Percentiles rank a stretch among this genome's conserved stretches.
These are phyloP conservation scores for Bombyx mandarina DNA, from an alignment of 1,140 invertebrate genomes.

Conservation along the genomic window DNA sequence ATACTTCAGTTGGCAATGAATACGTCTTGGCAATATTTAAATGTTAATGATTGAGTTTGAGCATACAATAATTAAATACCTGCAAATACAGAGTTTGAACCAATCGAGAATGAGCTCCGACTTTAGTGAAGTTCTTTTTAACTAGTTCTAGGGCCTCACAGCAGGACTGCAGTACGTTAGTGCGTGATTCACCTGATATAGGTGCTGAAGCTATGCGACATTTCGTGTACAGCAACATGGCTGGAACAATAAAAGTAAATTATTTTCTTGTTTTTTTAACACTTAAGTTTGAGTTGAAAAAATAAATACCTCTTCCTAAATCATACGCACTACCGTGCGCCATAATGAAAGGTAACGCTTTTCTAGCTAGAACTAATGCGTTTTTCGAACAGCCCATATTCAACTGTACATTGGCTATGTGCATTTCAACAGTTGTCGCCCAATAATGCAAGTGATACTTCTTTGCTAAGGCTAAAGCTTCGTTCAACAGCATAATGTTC, in stretches of 20 bases:
- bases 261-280: neutral
- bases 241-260: slow-evolving; percentile 28
- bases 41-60: no score
- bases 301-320: slow-evolving; percentile 73
- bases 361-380: slow-evolving; percentile 79
- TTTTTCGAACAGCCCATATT: slow-evolving; percentile 81
- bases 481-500: slow-evolving; percentile 76
- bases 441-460: slow-evolving; percentile 83
- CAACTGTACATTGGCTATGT: slow-evolving; percentile 82
- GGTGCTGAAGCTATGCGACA: slow-evolving; percentile 77
- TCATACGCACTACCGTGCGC: slow-evolving; percentile 88
- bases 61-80: slow-evolving; percentile 47
- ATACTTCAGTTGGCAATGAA: no score
- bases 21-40: no score
- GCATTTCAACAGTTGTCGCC: slow-evolving; percentile 80
- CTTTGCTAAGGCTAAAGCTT: slow-evolving; percentile 79
- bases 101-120: slow-evolving; percentile 80
- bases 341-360: slow-evolving; percentile 79
- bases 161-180: slow-evolving; percentile 74
- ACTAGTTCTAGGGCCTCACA: slow-evolving; percentile 77
- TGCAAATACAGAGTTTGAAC: slow-evolving; percentile 81
- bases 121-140: slow-evolving; percentile 78
- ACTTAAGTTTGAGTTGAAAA: neutral
- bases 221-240: slow-evolving; percentile 75
- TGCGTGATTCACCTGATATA: slow-evolving; percentile 60